Evolutionary conservation across 2,888 invertebrate genomes (phyloP), one percentile per base, ranked within the genome.

Genomic region (Nemotelus pantherinus): DNA sequence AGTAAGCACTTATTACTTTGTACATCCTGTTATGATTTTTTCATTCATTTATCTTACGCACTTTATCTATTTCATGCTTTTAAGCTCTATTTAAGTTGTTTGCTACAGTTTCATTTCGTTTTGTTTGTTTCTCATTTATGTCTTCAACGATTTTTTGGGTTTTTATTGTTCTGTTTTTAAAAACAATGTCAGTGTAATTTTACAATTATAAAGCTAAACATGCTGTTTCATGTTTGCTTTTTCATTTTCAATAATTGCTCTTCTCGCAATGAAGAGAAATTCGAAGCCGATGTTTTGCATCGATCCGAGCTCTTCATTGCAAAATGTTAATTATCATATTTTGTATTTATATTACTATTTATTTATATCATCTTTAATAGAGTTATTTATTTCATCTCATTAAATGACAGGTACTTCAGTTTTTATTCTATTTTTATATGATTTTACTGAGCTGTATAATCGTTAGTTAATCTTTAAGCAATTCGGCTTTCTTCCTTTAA

Each of bases 341-440:
- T 64, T 70, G 50, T 65, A 63, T 53, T 77, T 70, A 58, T 65
- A 63, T 53, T 77, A 77, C 53, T 77, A 68, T 60, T 78, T 78
- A 60, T 60, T 64, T 78, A 78, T 75, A 68, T 74, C 43, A 70
- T 78, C 57, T 72, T 25, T 83, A 72, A 48, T 6, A 39, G 43
- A 60, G 47, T 7, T 60, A 79, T 83, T 82, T 80, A 82, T 81
- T 80, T 85, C 48, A 48, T 58, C 47, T 72, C 47, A 45, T 77
- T 64, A 47, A 53, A 72, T 65, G 78, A 85, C 86, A 87, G 87
- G 87, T 87, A 87, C 87, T 85, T 85, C 84, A 84, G 87, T 85
- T 87, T 85, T 83, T 85, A 85, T 84, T 85, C 83, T 81, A 82
- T 79, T 79, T 41, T 76, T 63, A 55, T 45, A 77, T 77, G 76